phyloP scores from a whole-genome alignment of 2,113 vertebrate genomes.

The Atractosteus spatula region DNA sequence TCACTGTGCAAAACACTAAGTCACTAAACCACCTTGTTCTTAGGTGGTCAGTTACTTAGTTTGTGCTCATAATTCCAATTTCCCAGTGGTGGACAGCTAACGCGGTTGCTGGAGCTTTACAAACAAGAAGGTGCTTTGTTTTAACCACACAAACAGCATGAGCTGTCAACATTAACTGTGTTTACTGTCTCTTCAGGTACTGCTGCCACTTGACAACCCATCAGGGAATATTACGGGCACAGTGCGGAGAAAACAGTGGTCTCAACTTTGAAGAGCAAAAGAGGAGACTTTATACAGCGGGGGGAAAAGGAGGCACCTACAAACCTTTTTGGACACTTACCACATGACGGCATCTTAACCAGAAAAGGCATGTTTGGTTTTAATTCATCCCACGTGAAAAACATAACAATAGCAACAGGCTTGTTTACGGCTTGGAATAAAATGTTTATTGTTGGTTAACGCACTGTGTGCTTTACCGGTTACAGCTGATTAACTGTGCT shows the following conservation, averaged over 20 bases:
- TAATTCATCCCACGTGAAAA: not conserved
- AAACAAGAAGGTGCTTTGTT: no score
- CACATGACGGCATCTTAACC: not conserved
- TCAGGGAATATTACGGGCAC: conserved; percentile 88
- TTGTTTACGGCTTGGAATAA: not conserved
- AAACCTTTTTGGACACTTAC: conserved; percentile 1
- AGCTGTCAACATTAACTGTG: no score
- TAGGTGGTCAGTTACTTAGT: no score
- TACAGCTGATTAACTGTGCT: not conserved
- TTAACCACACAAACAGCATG: no score
- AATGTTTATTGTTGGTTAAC: not conserved
- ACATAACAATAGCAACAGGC: not conserved
- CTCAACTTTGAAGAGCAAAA: conserved; percentile 64
- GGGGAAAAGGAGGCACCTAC: conserved; percentile 5
- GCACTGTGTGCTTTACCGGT: not conserved
- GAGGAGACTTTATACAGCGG: not conserved
- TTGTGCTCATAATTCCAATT: no score
- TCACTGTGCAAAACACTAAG: no score
- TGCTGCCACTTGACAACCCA: conserved; percentile 83
- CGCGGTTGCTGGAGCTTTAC: no score
- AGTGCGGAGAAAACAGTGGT: conserved; percentile 66
- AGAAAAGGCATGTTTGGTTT: conserved; percentile 5
- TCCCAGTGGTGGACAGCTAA: no score
- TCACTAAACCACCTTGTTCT: no score
- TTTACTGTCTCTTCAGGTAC: conserved; percentile 64